These are phyloP conservation scores for Phyllotreta striolata DNA, from an alignment of 2,888 invertebrate genomes.

Conservation along the genomic window DNA sequence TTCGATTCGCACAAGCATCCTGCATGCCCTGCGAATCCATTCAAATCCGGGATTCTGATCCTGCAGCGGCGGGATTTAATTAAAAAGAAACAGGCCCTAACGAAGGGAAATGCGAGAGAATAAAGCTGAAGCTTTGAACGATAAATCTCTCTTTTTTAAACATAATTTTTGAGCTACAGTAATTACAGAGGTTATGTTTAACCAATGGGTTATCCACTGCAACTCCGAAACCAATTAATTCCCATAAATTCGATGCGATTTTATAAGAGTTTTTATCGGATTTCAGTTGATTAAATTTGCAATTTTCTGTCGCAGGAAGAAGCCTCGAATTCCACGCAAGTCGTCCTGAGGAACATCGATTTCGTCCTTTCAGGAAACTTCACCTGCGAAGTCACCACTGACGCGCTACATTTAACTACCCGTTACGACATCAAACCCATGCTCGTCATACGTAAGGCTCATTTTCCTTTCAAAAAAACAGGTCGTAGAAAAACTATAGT, in stretches of 20 bases:
- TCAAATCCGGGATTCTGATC: too few species aligned
- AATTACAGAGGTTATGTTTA: too few species aligned
- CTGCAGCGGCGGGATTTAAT: neutral
- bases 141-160: too few species aligned
- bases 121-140: too few species aligned
- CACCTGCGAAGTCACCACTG: constrained; percentile 81
- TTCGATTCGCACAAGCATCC: too few species aligned
- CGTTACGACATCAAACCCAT: constrained; percentile 71
- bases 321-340: constrained; percentile 78
- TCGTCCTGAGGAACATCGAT: constrained; percentile 73
- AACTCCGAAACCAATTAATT: too few species aligned
- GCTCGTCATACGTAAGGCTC: constrained; percentile 77
- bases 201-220: too few species aligned
- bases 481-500: neutral
- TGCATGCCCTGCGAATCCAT: too few species aligned
- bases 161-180: too few species aligned
- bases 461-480: neutral
- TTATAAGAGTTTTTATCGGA: too few species aligned
- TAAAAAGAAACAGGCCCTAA: constrained; percentile 13
- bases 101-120: neutral
- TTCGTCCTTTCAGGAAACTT: constrained; percentile 78
- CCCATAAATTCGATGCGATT: too few species aligned
- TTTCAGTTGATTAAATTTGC: too few species aligned
- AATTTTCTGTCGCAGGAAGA: constrained; percentile 65
- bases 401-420: constrained; percentile 73